Evolutionary conservation across 1,140 invertebrate genomes (phyloP), one percentile per base, ranked within the genome.

Genomic region (Drosophila kohkoa): DNA sequence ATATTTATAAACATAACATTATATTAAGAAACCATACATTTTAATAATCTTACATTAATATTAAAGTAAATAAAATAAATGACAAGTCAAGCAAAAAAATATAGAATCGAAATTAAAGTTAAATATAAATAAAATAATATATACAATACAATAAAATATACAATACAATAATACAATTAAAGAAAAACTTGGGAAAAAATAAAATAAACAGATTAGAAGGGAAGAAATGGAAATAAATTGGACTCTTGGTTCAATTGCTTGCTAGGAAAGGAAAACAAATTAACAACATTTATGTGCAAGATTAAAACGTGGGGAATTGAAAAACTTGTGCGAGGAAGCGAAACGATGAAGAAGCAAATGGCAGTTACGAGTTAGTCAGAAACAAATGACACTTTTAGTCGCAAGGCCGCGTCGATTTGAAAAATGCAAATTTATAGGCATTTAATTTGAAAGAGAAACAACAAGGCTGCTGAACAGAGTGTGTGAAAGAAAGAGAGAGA

Each of bases 371-470:
- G 65, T 85, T 85, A 70, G 55, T 35, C 72, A 52, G 41, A 57
- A 54, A 57, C 71, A 87, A 87, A 82, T 87, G 83, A 87, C 69
- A 87, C 66, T 85, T 85, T 83, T 70, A 54, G 8, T 32, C 51
- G 15, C 20, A 15, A 2, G 5, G 6, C 10, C 8, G 3, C 7
- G 1, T 13, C 28, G 10, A 15, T 55, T 70, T 28, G 68, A 75
- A 60, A 85, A 88, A 85, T 87, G 83, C 83, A 87, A 87, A 87
- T 87, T 87, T 87, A 87, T 87, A 88, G 83, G 80, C 80, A 88
- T 88, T 87, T 88, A 82, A 87, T 87, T 87, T 87, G 65, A 80
- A 78, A 88, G 67, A 67, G 63, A 55, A 49, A 68, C 49, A 52
- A 20, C 20, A 20, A 20, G 2, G 20, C 20, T 20, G 20, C 20